These are phyloP conservation scores for Andricus curvator DNA, from an alignment of 2,888 invertebrate genomes.

Conservation along the genomic window DNA sequence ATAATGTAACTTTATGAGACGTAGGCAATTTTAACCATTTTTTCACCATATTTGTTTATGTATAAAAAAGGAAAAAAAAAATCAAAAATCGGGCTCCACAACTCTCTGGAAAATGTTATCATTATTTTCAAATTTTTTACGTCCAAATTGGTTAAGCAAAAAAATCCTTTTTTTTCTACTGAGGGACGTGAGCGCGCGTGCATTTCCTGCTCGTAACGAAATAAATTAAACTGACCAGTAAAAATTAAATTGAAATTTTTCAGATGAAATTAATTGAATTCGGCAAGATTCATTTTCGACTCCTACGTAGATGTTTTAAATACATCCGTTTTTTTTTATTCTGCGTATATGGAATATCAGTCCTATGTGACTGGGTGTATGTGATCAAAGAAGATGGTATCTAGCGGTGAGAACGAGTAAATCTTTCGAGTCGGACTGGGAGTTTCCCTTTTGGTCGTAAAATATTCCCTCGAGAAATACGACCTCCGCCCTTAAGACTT, in stretches of 20 bases:
- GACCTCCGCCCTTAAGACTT: slow-evolving; percentile 51
- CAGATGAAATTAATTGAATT: not conserved
- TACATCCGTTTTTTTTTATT: not conserved
- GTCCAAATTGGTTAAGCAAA: too few species aligned
- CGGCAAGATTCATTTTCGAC: not conserved
- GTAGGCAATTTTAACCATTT: too few species aligned
- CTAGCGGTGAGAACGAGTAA: slow-evolving; percentile 42
- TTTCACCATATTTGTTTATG: too few species aligned
- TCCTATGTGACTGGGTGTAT: slow-evolving; percentile 17
- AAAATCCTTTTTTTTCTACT: too few species aligned
- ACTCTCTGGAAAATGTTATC: too few species aligned
- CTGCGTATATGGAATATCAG: too few species aligned
- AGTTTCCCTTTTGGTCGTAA: slow-evolving; percentile 42
- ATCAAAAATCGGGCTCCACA: too few species aligned
- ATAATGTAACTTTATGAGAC: too few species aligned
- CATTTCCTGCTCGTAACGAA: not conserved
- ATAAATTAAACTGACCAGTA: not conserved
- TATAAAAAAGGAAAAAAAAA: too few species aligned
- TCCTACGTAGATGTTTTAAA: not conserved
- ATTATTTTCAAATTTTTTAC: too few species aligned
- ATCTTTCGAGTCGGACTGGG: slow-evolving; percentile 42
- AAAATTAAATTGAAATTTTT: not conserved
- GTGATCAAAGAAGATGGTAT: slow-evolving; percentile 32
- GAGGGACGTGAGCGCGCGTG: too few species aligned
- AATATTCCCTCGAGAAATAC: slow-evolving; percentile 46